Percentiles rank a stretch among this genome's conserved stretches.
phyloP scores from a whole-genome alignment of 2,113 vertebrate species.

The Gracilinanus agilis region DNA sequence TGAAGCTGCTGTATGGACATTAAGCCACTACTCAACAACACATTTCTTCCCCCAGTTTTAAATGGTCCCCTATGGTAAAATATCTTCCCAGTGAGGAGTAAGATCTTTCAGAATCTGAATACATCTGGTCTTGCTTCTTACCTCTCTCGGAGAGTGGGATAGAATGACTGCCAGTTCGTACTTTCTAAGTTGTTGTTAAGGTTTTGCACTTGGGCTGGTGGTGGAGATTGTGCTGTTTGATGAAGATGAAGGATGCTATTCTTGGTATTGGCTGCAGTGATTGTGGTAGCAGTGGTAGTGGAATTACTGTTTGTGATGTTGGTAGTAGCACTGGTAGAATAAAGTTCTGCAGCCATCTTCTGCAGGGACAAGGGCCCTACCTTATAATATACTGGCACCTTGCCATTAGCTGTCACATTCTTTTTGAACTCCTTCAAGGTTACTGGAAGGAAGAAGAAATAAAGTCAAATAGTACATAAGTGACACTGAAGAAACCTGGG shows the following conservation, averaged over 20 bases:
- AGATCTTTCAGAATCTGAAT: not conserved
- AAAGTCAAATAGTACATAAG: conserved; percentile 95
- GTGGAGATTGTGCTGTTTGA: conserved; percentile 80
- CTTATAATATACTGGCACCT: conserved; percentile 89
- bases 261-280: conserved; percentile 87
- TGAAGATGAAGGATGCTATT: conserved; percentile 85
- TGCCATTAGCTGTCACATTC: conserved; percentile 84
- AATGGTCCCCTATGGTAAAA: not conserved
- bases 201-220: conserved; percentile 86
- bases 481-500: conserved; percentile 13
- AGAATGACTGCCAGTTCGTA: conserved; percentile 92
- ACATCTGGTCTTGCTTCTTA: conserved; percentile 70
- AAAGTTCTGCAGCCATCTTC: conserved; percentile 97
- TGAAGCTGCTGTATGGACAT: not conserved
- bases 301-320: conserved; percentile 87
- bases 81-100: not conserved
- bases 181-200: conserved; percentile 95
- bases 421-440: conserved; percentile 93
- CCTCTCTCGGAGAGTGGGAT: conserved; percentile 96
- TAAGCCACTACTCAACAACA: not conserved
- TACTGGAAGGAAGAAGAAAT: conserved; percentile 93
- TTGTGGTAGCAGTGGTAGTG: conserved; percentile 76
- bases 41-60: not conserved
- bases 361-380: conserved; percentile 88
- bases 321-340: conserved; percentile 84